These are phyloP conservation scores for Catocala fraxini DNA, from an alignment of 2,888 invertebrate species.

Conservation along the genomic window DNA sequence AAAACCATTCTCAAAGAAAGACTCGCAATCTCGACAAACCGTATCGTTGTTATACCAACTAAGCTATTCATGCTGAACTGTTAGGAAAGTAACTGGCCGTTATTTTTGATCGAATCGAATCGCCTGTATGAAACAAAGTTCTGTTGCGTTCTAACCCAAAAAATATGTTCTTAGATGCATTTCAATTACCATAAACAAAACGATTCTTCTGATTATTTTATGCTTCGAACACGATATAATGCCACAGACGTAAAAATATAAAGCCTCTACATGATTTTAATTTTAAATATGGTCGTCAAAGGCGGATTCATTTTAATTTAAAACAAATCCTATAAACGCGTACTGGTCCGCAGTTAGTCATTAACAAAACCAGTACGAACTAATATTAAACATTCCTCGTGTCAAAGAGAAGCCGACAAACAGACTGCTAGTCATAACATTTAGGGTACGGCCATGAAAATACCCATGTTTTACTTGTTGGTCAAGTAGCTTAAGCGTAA, in stretches of 20 bases:
- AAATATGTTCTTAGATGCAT: no score
- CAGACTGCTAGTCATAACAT: slow-evolving; percentile 37
- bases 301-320: slow-evolving; percentile 45
- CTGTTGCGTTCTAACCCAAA: no score
- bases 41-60: no score
- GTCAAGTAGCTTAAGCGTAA: no score
- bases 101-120: no score
- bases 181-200: no score
- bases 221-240: neutral
- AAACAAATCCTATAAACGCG: slow-evolving; percentile 34
- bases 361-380: slow-evolving; percentile 56
- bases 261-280: slow-evolving; percentile 25
- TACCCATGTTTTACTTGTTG: slow-evolving; percentile 6
- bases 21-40: no score
- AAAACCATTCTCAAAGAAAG: no score
- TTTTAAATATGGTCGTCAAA: slow-evolving; percentile 32
- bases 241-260: neutral
- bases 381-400: slow-evolving; percentile 60
- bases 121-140: no score
- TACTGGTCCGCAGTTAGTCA: slow-evolving; percentile 30
- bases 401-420: slow-evolving; percentile 48
- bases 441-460: slow-evolving; percentile 23
- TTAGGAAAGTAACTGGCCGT: no score
- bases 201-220: no score
- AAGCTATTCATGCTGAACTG: no score